These are phyloP conservation scores for Lepidiolamprologus cunningtoni DNA, from an alignment of 2,113 vertebrate species.

Conservation along the genomic window DNA sequence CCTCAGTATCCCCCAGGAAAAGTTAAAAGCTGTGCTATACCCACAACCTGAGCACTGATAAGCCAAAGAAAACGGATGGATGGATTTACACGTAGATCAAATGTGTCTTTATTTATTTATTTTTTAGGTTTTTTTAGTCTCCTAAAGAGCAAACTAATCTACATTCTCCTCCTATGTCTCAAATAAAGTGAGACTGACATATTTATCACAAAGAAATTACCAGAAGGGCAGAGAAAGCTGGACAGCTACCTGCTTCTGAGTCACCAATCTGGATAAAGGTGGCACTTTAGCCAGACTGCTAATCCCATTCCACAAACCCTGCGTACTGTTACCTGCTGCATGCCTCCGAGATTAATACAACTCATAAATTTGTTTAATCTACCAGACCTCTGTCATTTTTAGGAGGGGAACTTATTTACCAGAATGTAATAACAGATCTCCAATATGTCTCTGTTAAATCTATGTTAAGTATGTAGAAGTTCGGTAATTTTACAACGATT, in stretches of 20 bases:
- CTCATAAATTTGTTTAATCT: no score
- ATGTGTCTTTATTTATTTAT: background rate
- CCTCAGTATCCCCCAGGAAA: background rate
- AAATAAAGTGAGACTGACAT: background rate
- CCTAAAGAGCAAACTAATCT: background rate
- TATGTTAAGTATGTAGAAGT: background rate
- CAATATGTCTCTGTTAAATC: background rate
- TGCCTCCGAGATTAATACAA: constrained; percentile 16
- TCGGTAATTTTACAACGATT: background rate
- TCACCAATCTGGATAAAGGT: constrained; percentile 6
- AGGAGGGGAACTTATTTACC: background rate
- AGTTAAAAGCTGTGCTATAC: background rate
- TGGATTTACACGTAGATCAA: background rate
- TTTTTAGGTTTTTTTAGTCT: background rate
- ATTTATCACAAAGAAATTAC: background rate
- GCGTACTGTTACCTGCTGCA: constrained; percentile 16
- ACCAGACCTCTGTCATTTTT: background rate
- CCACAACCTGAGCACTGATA: background rate
- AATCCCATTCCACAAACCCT: constrained; percentile 23
- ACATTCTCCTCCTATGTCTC: background rate
- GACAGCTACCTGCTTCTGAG: background rate
- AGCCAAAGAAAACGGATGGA: background rate
- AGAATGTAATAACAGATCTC: background rate
- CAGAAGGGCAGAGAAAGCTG: background rate
- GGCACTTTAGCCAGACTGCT: background rate